Percentiles rank a stretch among this genome's conserved stretches.
phyloP scores from a whole-genome alignment of 2,113 vertebrate species.

The Cololabis saira region DNA sequence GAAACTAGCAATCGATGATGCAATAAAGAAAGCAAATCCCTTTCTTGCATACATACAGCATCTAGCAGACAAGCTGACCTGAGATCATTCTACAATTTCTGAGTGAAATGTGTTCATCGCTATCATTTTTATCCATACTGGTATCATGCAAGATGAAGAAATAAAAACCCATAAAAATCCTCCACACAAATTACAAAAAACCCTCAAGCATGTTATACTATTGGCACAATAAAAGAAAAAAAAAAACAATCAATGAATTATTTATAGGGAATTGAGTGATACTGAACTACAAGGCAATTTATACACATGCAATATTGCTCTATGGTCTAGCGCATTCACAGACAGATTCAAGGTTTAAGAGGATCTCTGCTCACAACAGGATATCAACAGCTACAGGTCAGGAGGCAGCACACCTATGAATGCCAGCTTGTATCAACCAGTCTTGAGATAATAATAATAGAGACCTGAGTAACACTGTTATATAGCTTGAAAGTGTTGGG shows the following conservation, averaged over 20 bases:
- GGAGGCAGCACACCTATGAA: constrained; percentile 1
- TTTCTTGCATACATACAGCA: too few species aligned
- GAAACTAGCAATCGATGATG: too few species aligned
- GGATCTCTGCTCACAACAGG: too few species aligned
- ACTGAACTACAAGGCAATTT: constrained; percentile 5
- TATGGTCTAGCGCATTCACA: background rate
- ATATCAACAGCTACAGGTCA: constrained; percentile 25
- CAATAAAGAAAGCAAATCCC: too few species aligned
- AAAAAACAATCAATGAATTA: too few species aligned
- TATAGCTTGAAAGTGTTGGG: constrained; percentile 10
- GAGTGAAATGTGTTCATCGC: too few species aligned
- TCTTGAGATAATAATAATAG: constrained; percentile 13
- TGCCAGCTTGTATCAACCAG: background rate
- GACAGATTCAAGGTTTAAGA: background rate
- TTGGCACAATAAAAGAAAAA: too few species aligned
- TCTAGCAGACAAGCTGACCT: too few species aligned
- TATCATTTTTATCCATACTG: too few species aligned
- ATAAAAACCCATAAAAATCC: too few species aligned
- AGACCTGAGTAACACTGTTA: constrained; percentile 18
- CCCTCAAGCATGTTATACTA: background rate
- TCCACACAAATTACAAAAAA: background rate
- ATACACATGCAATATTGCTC: constrained; percentile 43
- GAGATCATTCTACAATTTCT: too few species aligned
- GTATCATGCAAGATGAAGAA: too few species aligned
- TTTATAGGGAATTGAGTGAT: background rate